Conservation (phyloP, 2,888 invertebrate species). For the Omphaloscelis lunosa region DNA sequence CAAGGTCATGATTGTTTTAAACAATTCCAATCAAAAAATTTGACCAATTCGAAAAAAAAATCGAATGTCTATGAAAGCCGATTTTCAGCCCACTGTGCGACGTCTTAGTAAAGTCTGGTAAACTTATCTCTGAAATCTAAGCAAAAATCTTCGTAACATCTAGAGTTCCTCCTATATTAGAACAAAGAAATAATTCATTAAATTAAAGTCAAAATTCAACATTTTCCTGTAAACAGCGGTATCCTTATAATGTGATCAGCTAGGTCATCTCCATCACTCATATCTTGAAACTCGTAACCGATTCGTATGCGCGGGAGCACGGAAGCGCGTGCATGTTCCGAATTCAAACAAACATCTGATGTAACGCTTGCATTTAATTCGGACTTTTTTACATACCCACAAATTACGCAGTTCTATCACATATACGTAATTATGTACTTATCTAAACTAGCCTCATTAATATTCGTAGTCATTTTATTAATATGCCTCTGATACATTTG, state of each 20-base stretch:
- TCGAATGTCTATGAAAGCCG: no score
- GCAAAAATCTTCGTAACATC: conserved; percentile 16
- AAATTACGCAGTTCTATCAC: conserved; percentile 61
- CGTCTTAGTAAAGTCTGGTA: not conserved
- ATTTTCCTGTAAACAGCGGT: conserved; percentile 53
- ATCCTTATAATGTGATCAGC: conserved; percentile 63
- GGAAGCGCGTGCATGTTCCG: conserved; percentile 73
- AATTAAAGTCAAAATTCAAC: conserved; percentile 33
- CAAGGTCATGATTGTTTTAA: no score
- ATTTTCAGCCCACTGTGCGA: no score
- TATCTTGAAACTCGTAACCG: conserved; percentile 60
- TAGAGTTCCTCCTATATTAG: conserved; percentile 9
- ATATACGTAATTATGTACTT: conserved; percentile 35
- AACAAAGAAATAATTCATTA: conserved; percentile 39
- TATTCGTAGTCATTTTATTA: conserved; percentile 42
- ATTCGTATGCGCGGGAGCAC: conserved; percentile 77
- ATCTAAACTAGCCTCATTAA: conserved; percentile 57
- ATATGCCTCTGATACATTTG: conserved; percentile 32
- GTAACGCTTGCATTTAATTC: conserved; percentile 70
- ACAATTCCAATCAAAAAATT: no score
- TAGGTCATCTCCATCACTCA: conserved; percentile 76
- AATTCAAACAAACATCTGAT: conserved; percentile 73
- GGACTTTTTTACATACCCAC: conserved; percentile 62
- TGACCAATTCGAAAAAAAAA: no score
- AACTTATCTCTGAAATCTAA: conserved; percentile 28